phyloP scores from a whole-genome alignment of 2,113 vertebrate species.

The Carlito syrichta region DNA sequence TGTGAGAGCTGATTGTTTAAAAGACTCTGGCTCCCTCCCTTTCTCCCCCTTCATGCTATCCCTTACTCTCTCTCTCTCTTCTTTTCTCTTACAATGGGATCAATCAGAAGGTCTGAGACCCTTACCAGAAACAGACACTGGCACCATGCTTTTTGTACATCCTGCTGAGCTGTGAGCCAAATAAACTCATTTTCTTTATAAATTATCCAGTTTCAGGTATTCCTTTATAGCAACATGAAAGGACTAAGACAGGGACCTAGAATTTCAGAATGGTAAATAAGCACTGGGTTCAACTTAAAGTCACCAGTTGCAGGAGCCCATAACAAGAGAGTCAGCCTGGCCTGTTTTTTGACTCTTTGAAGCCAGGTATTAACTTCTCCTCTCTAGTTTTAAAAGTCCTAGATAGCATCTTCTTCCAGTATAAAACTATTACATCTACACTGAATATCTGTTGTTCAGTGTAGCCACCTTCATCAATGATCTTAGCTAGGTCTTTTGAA shows the following conservation, averaged over 20 bases:
- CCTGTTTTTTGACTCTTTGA: neutral
- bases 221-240: neutral
- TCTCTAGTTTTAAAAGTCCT: neutral
- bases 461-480: neutral
- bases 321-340: neutral
- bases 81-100: too few relatives aligned
- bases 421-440: neutral
- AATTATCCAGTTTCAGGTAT: neutral
- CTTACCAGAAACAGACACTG: neutral
- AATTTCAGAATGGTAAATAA: neutral
- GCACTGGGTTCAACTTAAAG: neutral
- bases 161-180: neutral
- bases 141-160: neutral
- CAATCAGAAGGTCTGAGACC: too few relatives aligned
- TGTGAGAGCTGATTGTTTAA: neutral
- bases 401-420: neutral
- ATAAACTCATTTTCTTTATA: neutral
- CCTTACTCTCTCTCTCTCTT: too few relatives aligned
- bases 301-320: neutral
- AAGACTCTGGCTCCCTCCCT: neutral
- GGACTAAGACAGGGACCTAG: neutral
- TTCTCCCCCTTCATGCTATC: neutral
- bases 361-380: neutral
- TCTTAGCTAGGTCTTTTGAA: neutral
- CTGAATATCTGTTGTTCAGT: neutral